These are phyloP conservation scores for Polyploca ridens DNA, from an alignment of 2,888 invertebrate genomes.

Conservation along the genomic window DNA sequence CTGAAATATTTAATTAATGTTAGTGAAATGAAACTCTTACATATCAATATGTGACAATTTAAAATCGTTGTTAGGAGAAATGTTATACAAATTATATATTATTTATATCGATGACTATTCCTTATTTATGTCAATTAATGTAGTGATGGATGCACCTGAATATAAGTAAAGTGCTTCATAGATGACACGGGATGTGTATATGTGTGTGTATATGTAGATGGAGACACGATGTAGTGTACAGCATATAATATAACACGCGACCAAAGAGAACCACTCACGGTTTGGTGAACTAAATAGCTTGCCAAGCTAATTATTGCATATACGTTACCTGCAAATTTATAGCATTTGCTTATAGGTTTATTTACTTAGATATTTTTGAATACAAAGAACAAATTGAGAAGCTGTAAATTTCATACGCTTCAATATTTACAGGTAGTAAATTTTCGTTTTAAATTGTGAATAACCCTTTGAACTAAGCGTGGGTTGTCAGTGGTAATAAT, in stretches of 20 bases:
- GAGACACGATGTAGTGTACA: background rate
- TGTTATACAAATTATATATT: constrained; percentile 46
- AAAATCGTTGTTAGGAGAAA: constrained; percentile 59
- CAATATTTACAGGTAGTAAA: background rate
- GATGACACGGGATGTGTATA: constrained; percentile 37
- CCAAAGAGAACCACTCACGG: constrained; percentile 11
- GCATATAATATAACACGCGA: background rate
- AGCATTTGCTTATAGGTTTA: background rate
- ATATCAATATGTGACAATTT: constrained; percentile 73
- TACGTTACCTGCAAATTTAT: background rate
- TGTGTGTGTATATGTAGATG: constrained; percentile 12
- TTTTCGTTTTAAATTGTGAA: background rate
- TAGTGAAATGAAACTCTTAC: constrained; percentile 66
- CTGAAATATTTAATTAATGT: constrained; percentile 34
- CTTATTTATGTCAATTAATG: constrained; percentile 83
- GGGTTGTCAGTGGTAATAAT: background rate
- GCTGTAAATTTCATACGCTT: background rate
- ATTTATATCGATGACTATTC: constrained; percentile 72
- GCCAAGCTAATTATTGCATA: constrained; percentile 20
- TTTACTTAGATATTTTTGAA: background rate
- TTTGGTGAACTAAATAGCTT: constrained; percentile 30
- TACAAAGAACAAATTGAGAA: background rate
- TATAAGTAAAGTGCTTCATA: constrained; percentile 59
- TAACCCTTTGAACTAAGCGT: background rate
- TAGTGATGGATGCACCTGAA: constrained; percentile 54